A percentile compares a stretch with the other conserved stretches of the same genome.
Evolutionary conservation across 2,797 vertebrate species (phyloP).

Genomic region (Rhinogobio ventralis): DNA sequence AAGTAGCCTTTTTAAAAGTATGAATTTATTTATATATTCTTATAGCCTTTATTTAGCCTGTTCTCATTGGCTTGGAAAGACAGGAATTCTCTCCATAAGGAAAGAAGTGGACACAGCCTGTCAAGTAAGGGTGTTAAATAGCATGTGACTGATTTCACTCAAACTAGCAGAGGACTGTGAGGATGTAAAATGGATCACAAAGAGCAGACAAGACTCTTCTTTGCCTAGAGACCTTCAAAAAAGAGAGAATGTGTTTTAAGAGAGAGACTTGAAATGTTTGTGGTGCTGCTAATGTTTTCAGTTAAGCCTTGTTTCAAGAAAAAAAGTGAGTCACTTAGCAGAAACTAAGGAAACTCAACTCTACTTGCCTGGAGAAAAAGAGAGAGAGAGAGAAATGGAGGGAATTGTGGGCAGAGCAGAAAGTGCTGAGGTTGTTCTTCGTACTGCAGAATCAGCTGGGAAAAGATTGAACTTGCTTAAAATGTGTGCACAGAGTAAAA

Average conservation of each 20-base stretch:
- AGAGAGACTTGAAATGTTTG: slow-evolving; percentile 30
- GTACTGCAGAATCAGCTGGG: slow-evolving; percentile 76
- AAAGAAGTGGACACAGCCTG: not conserved
- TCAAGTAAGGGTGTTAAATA: slow-evolving; percentile 27
- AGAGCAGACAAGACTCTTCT: not conserved
- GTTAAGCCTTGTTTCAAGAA: slow-evolving; percentile 64
- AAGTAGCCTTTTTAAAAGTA: not conserved
- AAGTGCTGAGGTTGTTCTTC: slow-evolving; percentile 74
- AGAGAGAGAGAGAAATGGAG: slow-evolving; percentile 25
- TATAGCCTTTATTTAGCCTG: too few relatives aligned
- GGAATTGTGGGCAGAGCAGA: slow-evolving; percentile 62
- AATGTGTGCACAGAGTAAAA: slow-evolving; percentile 28
- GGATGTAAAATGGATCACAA: not conserved
- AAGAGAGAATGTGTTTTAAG: not conserved
- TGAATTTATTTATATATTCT: too few relatives aligned
- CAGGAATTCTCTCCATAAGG: not conserved
- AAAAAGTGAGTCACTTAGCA: slow-evolving; percentile 71
- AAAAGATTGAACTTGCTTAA: slow-evolving; percentile 45
- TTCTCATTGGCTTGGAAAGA: not conserved
- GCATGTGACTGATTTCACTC: not conserved
- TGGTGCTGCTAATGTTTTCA: slow-evolving; percentile 67
- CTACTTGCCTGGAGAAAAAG: slow-evolving; percentile 45
- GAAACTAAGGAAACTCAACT: slow-evolving; percentile 67
- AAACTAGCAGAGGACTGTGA: not conserved
- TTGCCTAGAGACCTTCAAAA: not conserved